These are phyloP conservation scores for Tringa solitaria DNA, from an alignment of 2,113 vertebrate species.

Conservation along the genomic window DNA sequence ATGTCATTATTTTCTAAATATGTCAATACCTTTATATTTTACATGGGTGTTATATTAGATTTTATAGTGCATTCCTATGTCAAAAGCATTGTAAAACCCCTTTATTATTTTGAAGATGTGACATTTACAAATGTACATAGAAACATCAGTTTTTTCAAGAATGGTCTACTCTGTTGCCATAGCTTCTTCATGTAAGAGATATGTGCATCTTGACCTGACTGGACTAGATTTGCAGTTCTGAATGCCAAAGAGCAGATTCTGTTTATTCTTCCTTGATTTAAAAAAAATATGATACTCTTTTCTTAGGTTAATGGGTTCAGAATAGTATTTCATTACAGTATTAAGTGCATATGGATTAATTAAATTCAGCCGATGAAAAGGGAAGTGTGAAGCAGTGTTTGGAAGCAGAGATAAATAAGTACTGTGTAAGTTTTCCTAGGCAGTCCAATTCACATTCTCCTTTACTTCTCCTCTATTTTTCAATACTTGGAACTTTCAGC, in stretches of 20 bases:
- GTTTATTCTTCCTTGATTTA: neutral
- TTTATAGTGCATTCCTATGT: neutral
- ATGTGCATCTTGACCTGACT: neutral
- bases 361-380: neutral
- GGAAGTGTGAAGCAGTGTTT: neutral
- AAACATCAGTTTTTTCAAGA: neutral
- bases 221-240: neutral
- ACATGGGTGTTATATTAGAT: neutral
- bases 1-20: neutral
- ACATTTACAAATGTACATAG: neutral
- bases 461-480: neutral
- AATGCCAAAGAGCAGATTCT: constrained; percentile 4
- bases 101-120: neutral
- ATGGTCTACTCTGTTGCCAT: neutral
- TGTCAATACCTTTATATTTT: neutral
- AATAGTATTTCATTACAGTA: neutral
- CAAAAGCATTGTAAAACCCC: neutral
- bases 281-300: neutral
- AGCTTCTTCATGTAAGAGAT: neutral
- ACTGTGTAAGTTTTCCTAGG: neutral
- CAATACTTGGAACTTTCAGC: neutral
- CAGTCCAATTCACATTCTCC: neutral
- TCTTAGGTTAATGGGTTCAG: neutral
- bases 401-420: neutral
- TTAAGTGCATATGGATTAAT: neutral